Percentiles rank a stretch among this genome's conserved stretches.
Evolutionary conservation across 2,888 invertebrate genomes (phyloP).

Genomic region (Platypus cylindrus): DNA sequence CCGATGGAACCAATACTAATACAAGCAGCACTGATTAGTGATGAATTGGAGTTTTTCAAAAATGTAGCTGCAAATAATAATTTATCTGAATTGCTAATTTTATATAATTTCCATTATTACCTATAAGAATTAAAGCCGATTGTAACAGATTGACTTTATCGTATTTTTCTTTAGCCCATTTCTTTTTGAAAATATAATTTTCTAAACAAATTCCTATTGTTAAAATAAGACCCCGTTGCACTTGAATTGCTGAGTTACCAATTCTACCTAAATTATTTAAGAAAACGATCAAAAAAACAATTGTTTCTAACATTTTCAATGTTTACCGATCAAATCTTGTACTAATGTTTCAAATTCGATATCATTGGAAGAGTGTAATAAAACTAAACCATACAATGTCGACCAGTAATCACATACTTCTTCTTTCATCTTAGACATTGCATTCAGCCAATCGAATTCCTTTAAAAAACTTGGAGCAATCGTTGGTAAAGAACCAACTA

Average conservation of each 20-base stretch:
- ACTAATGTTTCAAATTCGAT: slow-evolving; percentile 43
- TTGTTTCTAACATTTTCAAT: not conserved
- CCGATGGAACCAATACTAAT: slow-evolving; percentile 49
- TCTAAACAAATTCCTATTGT: slow-evolving; percentile 61
- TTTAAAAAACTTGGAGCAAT: slow-evolving; percentile 50
- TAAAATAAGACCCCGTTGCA: slow-evolving; percentile 60
- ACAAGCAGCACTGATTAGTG: slow-evolving; percentile 56
- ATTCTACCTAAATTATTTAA: slow-evolving; percentile 33
- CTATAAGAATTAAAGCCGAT: slow-evolving; percentile 32
- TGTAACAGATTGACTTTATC: slow-evolving; percentile 45
- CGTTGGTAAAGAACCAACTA: slow-evolving; percentile 70
- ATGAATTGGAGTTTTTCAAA: slow-evolving; percentile 46
- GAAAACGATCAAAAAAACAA: not conserved
- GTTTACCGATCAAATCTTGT: slow-evolving; percentile 37
- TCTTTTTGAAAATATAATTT: slow-evolving; percentile 39
- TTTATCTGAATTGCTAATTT: too few species aligned
- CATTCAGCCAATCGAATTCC: slow-evolving; percentile 51
- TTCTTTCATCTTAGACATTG: slow-evolving; percentile 57
- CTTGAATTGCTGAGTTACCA: slow-evolving; percentile 72
- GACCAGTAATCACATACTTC: slow-evolving; percentile 62
- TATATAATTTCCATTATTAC: not conserved
- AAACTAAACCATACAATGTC: slow-evolving; percentile 55
- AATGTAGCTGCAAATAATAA: slow-evolving; percentile 44
- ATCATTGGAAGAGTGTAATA: slow-evolving; percentile 45
- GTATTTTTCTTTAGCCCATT: slow-evolving; percentile 29